Evolutionary conservation across 92 coral and sea anemone species (phyloP), one percentile per base, ranked within the genome.

Genomic region (Porites divaricata): DNA sequence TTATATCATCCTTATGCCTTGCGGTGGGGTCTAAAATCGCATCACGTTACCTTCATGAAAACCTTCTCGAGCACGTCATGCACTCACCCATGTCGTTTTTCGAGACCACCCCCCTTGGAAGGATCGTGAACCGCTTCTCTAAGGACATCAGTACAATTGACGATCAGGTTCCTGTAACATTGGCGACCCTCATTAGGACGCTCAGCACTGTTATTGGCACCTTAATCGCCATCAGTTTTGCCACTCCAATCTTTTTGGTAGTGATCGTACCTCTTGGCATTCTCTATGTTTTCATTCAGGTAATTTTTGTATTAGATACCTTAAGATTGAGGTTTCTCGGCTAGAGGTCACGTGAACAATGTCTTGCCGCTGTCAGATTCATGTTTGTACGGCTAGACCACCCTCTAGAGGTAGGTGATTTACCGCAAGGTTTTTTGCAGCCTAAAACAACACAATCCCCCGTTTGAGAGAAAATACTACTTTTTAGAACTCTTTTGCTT

Each of bases 41-140:
- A 9, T 95, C 98, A 67, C 88, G 83, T 63, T 74, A 83, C 58
- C 88, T 95, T 35, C 98, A 95, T 70, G 84, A 86, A 54, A 92
- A 77, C 72, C 76, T 95, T 70, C 88, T 95, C 25, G 89, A 83
- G 67, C 92, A 91, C 69, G 87, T 95, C 25, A 85, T 95, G 80
- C 98, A 93, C 83, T 76, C 93, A 1, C 95, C 98, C 8, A 89
- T 95, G 95, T 85, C 98, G 13, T 95, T 95, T 86, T 95, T 95
- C 76, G 98, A 95, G 91, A 90, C 93, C 57, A 95, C 98, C 5
- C 98, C 98, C 23, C 90, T 95, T 58, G 98, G 98, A 28, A 90
- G 95, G 52, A 87, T 95, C 19, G 92, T 95, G 17, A 95, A 95
- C 90, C 92, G 98, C 72, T 95, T 95, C 78, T 95, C 98, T 8